Base-by-base conservation (phyloP, 2,888 invertebrate species). In the Blastobasis adustella region DNA sequence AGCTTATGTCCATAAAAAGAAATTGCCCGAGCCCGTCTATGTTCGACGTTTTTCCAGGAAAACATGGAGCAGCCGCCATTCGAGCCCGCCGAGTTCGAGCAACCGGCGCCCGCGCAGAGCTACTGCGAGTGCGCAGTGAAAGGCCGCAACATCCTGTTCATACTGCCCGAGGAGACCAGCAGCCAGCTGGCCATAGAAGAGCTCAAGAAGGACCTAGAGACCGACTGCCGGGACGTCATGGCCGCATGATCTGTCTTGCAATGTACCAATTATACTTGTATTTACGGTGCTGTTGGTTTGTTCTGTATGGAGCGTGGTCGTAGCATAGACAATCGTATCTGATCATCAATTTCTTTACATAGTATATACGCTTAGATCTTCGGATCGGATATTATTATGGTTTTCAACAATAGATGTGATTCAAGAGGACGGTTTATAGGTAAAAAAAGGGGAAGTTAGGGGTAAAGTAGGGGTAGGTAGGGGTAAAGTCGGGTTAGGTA, bases 111-210 rank as follows among this genome's bases (percentile, higher is more conserved):
- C 5, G 54, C 46, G 41, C 55, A 56, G 37, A 53, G 50, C 7
- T 51, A 55, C 9, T 57, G 62, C 56, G 63, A 69, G 44, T 60
- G 58, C n/a, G 50, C 46, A 53, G 58, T 46, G 52, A 58, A 53
- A 41, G 23, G 40, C 53, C 37, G 41, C n/a, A 50, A 58, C 38
- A 64, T 63, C 49, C 70, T 84, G 58, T 61, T 67, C 46, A 61
- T 72, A 1, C 71, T 87, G 23, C 61, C 72, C 2, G 86, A 87
- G 55, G 85, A 86, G 62, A 83, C 82, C 41, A 73, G 59, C 56
- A 84, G 84, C 59, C 79, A 85, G 58, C 55, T 84, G 45, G 79
- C 74, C 40, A 72, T 79, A 36, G 82, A 80, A 45, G 81, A 82
- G 47, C 54, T 69, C 41, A 66, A 66, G 52, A 62, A 63, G 57